Conservation (phyloP, 2,888 invertebrate genomes). For the Erebia ligea region DNA sequence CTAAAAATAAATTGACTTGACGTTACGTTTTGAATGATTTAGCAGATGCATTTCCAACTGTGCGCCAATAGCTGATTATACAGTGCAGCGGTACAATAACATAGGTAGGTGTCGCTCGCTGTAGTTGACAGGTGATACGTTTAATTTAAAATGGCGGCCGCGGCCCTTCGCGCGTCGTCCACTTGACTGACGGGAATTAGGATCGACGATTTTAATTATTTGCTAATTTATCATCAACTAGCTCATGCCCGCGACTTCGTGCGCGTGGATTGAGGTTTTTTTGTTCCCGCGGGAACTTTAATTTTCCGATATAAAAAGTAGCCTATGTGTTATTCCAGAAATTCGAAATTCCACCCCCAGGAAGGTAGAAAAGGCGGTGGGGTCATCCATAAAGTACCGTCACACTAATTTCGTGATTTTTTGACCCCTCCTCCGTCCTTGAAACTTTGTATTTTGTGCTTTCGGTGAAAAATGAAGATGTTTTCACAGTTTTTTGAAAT, state of each 20-base stretch:
- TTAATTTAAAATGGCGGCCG: constrained; percentile 32
- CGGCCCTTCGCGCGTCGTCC: constrained; percentile 15
- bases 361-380: too few species aligned
- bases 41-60: constrained; percentile 6
- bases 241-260: too few species aligned
- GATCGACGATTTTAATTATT: constrained; percentile 1
- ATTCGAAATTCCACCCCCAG: too few species aligned
- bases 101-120: constrained; percentile 37
- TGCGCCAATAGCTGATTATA: constrained; percentile 7
- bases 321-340: too few species aligned
- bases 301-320: too few species aligned
- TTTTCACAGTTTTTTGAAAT: not conserved
- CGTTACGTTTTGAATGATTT: not conserved
- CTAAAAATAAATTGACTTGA: not conserved
- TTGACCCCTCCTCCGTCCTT: too few species aligned
- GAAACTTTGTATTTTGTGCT: too few species aligned
- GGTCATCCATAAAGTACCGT: too few species aligned
- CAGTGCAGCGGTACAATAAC: constrained; percentile 19
- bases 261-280: too few species aligned
- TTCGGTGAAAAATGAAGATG: not conserved
- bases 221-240: not conserved
- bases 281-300: too few species aligned
- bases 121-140: constrained; percentile 36
- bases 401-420: too few species aligned
- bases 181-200: constrained; percentile 27